Percentiles rank a stretch among this genome's conserved stretches.
Conservation (phyloP, 1,140 invertebrate species). For the Pseudomyrmex gracilis region DNA sequence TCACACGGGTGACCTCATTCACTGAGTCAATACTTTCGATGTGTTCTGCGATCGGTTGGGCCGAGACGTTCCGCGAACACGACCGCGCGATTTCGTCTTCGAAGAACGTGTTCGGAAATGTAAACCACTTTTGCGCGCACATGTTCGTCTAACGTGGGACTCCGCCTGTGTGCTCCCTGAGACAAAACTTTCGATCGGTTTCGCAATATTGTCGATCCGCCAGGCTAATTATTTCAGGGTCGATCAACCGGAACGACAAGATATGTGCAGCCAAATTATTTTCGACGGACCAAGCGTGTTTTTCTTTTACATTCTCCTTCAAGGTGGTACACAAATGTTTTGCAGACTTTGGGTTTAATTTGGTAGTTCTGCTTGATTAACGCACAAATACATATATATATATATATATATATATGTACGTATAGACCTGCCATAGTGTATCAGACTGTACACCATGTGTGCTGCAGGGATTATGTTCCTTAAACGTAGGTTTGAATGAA, state of each 20-base stretch:
- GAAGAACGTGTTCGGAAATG: constrained; percentile 62
- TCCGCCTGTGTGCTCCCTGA: constrained; percentile 1
- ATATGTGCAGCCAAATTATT: constrained; percentile 1
- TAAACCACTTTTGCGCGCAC: constrained; percentile 55
- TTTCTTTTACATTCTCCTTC: neutral
- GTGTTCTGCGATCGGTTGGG: constrained; percentile 47
- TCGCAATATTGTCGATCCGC: neutral
- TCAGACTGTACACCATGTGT: neutral
- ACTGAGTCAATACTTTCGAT: constrained; percentile 69
- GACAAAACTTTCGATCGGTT: constrained; percentile 38
- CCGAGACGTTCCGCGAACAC: constrained; percentile 56
- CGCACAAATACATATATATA: neutral
- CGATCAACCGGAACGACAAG: neutral
- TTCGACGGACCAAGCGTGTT: neutral
- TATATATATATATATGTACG: neutral
- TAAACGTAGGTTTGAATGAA: neutral
- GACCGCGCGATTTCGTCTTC: constrained; percentile 46
- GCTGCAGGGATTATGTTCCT: neutral
- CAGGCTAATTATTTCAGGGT: neutral
- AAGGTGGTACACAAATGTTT: neutral
- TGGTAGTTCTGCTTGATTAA: neutral
- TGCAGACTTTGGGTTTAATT: neutral
- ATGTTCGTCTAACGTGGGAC: constrained; percentile 43
- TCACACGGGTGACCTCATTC: constrained; percentile 71
- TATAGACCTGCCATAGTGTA: neutral